Evolutionary conservation across 2,797 vertebrate genomes (phyloP).

Genomic region (Rhynchotus rufescens): DNA sequence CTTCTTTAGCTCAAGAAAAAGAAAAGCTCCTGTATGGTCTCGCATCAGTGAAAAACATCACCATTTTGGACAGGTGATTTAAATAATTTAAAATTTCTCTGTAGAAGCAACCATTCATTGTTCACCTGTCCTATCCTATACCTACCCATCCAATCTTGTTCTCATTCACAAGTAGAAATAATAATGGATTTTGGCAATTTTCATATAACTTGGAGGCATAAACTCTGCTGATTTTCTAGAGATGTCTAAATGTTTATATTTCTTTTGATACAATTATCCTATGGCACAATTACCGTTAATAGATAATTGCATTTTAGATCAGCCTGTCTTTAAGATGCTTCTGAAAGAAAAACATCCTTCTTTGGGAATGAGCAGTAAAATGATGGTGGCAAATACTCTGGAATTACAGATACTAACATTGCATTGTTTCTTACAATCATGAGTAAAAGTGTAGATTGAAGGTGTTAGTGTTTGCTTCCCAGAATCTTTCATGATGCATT

Average conservation of each 20-base stretch:
- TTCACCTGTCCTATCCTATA: not conserved
- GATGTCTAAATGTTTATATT: not conserved
- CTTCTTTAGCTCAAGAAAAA: constrained; percentile 93
- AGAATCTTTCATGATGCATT: not conserved
- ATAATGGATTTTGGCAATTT: not conserved
- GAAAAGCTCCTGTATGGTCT: constrained; percentile 95
- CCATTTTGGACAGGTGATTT: constrained; percentile 84
- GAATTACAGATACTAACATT: not conserved
- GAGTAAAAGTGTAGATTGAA: not conserved
- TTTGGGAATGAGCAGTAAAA: not conserved
- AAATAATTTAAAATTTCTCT: not conserved
- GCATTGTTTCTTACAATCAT: not conserved
- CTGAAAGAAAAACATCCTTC: not conserved
- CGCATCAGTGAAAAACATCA: constrained; percentile 86
- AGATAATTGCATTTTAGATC: not conserved
- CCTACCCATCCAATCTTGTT: not conserved
- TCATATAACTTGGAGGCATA: not conserved
- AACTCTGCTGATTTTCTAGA: not conserved
- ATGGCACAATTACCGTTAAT: not conserved
- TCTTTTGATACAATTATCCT: not conserved
- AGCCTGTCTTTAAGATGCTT: not conserved
- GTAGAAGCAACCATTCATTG: not conserved
- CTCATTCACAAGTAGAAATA: not conserved
- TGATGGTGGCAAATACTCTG: not conserved
- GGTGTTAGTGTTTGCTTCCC: not conserved